phyloP scores from a whole-genome alignment of 2,888 invertebrate genomes.

The Napeogenes sylphis region DNA sequence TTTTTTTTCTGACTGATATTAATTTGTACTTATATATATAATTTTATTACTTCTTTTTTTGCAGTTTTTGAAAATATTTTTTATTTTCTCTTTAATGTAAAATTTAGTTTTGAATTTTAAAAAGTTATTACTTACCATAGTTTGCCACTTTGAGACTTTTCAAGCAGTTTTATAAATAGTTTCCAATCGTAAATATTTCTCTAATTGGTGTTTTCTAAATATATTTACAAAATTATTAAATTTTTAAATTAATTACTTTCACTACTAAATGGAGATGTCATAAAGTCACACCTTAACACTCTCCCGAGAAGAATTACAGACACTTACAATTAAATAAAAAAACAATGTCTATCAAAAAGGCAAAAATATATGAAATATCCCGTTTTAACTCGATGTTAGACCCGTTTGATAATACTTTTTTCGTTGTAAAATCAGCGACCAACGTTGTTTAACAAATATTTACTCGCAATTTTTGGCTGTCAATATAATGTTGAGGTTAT shows the following conservation, averaged over 20 bases:
- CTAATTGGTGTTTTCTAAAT: constrained; percentile 20
- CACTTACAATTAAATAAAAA: constrained; percentile 30
- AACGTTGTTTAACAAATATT: constrained; percentile 40
- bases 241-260: constrained; percentile 15
- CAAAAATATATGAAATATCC: constrained; percentile 26
- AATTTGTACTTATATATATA: no score
- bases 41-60: background rate
- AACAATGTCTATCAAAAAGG: constrained; percentile 21
- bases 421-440: constrained; percentile 59
- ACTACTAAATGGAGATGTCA: constrained; percentile 21
- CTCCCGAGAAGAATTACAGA: constrained; percentile 20
- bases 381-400: constrained; percentile 30
- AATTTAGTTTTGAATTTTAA: background rate
- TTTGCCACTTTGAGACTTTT: constrained; percentile 15
- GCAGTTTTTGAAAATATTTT: background rate
- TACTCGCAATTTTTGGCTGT: constrained; percentile 47
- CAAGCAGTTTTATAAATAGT: constrained; percentile 8
- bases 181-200: constrained; percentile 6
- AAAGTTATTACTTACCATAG: constrained; percentile 24
- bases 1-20: no score
- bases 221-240: constrained; percentile 9
- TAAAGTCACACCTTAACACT: constrained; percentile 32
- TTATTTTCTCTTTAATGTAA: background rate
- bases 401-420: constrained; percentile 33
- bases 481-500: constrained; percentile 64